Evolutionary conservation across 2,888 invertebrate species (phyloP).

Genomic region (Cancer borealis): DNA sequence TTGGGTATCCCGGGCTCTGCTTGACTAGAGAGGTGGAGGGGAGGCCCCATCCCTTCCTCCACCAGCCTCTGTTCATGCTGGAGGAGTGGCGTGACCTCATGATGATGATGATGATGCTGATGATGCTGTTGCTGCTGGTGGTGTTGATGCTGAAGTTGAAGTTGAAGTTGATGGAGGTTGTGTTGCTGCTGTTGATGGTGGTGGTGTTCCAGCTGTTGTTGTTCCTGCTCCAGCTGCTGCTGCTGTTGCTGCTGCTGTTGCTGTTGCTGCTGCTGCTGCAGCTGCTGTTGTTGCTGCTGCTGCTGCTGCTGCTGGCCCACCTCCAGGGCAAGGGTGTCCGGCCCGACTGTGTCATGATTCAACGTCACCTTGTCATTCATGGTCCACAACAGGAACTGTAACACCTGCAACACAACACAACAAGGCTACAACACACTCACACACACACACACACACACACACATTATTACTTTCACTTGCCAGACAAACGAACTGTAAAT

Average conservation of each 20-base stretch:
- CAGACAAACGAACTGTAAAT: too few relatives aligned
- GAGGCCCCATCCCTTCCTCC: slow-evolving; percentile 43
- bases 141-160: background rate
- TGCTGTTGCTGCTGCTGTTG: slow-evolving; percentile 46
- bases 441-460: background rate
- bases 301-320: slow-evolving; percentile 42
- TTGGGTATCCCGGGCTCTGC: slow-evolving; percentile 55
- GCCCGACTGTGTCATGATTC: slow-evolving; percentile 63
- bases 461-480: too few relatives aligned
- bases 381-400: slow-evolving; percentile 72
- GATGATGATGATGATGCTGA: slow-evolving; percentile 27
- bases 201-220: slow-evolving; percentile 3
- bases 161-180: slow-evolving; percentile 46
- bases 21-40: slow-evolving; percentile 36
- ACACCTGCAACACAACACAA: slow-evolving; percentile 53
- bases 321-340: slow-evolving; percentile 51
- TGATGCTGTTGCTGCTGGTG: slow-evolving; percentile 42
- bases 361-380: slow-evolving; percentile 68
- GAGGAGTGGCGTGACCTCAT: background rate
- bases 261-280: background rate
- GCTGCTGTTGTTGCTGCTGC: slow-evolving; percentile 21
- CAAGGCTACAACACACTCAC: background rate
- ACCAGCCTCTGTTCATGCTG: background rate
- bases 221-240: background rate
- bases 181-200: slow-evolving; percentile 25